Percentiles rank a stretch among this genome's conserved stretches.
Evolutionary conservation across 2,113 vertebrate species (phyloP).

Genomic region (Phodopus roborovskii): DNA sequence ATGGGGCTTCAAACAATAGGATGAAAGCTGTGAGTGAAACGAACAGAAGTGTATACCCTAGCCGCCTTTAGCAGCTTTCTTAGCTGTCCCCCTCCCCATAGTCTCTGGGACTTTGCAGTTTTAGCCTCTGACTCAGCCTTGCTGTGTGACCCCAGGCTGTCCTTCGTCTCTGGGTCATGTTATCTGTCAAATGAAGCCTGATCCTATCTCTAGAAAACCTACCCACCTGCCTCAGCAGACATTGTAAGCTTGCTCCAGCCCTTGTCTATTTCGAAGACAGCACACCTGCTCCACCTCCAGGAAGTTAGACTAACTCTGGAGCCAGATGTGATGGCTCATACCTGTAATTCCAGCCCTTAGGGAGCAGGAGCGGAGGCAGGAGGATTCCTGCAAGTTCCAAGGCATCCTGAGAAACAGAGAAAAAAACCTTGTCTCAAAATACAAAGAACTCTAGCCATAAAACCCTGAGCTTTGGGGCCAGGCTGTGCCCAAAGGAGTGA

Average conservation of each 20-base stretch:
- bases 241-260: not conserved
- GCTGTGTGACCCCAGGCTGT: slow-evolving; percentile 22
- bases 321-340: not conserved
- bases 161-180: slow-evolving; percentile 3
- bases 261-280: not conserved
- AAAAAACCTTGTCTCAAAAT: not conserved
- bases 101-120: not conserved
- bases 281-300: not conserved
- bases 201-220: not conserved
- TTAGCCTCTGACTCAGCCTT: not conserved
- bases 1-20: not conserved
- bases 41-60: not conserved
- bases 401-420: not conserved
- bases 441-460: not conserved
- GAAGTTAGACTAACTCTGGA: not conserved
- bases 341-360: not conserved
- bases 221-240: not conserved
- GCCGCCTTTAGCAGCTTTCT: not conserved
- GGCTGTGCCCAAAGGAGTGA: not conserved
- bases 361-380: not conserved
- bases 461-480: not conserved
- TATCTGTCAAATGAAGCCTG: not conserved
- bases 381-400: not conserved
- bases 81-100: not conserved
- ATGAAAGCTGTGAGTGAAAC: not conserved